These are phyloP conservation scores for Apotomis capreana DNA, from an alignment of 2,888 invertebrate species.

Conservation along the genomic window DNA sequence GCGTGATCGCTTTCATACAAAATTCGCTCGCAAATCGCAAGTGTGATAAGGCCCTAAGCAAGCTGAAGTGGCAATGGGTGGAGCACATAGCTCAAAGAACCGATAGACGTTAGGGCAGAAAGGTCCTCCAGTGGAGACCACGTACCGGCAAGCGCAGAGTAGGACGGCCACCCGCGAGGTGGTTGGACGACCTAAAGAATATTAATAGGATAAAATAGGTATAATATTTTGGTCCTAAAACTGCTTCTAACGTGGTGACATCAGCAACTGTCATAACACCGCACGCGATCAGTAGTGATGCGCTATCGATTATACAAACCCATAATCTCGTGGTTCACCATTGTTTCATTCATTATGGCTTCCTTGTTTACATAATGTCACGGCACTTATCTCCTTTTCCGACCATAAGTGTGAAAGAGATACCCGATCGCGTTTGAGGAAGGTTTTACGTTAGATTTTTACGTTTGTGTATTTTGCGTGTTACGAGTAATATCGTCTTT, in stretches of 20 bases:
- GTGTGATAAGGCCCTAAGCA: too few relatives aligned
- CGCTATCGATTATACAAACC: conserved; percentile 72
- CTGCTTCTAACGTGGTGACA: conserved; percentile 50
- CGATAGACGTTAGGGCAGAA: too few relatives aligned
- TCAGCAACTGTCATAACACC: conserved; percentile 18
- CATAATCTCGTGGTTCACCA: conserved; percentile 30
- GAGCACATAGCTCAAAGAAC: too few relatives aligned
- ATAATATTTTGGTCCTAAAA: conserved; percentile 1
- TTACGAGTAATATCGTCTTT: neutral
- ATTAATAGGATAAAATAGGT: too few relatives aligned
- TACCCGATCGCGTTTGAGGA: neutral
- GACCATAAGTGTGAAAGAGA: neutral
- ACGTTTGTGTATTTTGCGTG: conserved; percentile 4
- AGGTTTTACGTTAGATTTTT: conserved; percentile 4
- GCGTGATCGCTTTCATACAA: too few relatives aligned
- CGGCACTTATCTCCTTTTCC: conserved; percentile 7
- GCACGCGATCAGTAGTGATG: conserved; percentile 79
- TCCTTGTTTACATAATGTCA: conserved; percentile 29
- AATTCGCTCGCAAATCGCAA: too few relatives aligned
- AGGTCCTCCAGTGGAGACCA: too few relatives aligned
- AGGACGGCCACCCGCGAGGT: too few relatives aligned
- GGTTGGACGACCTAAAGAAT: too few relatives aligned
- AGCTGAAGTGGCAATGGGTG: too few relatives aligned
- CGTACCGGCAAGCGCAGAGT: too few relatives aligned
- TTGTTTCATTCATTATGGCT: conserved; percentile 40